Percentiles rank a stretch among this genome's conserved stretches.
Evolutionary conservation across 2,113 vertebrate species (phyloP).

Genomic region (Zapus hudsonius): DNA sequence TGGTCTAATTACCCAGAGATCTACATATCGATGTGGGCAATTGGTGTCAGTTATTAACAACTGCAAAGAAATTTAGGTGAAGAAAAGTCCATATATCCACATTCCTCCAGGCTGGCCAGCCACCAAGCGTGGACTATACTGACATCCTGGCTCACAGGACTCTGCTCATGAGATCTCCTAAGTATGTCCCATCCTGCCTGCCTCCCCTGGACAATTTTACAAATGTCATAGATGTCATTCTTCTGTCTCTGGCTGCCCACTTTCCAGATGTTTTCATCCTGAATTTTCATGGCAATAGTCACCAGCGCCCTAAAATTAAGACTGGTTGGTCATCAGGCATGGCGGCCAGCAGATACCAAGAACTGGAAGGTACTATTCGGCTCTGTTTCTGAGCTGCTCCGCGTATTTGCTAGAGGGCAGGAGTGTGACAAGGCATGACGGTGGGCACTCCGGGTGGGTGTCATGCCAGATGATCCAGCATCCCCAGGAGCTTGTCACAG

Average conservation of each 20-base stretch:
- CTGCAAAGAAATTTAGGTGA: not conserved
- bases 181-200: fast-evolving
- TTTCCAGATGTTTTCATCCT: not conserved
- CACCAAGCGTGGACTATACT: no score
- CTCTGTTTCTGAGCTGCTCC: not conserved
- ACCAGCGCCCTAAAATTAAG: not conserved
- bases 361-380: not conserved
- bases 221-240: no score
- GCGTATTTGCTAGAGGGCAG: no score
- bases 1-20: not conserved
- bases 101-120: not conserved
- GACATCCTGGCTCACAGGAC: not conserved
- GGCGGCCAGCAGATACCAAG: not conserved
- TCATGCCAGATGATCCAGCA: not conserved
- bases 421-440: fast-evolving
- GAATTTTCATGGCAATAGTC: not conserved
- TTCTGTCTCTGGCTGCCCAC: not conserved
- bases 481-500: not conserved
- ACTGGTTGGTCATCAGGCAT: not conserved
- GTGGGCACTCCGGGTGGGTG: no score
- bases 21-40: fast-evolving
- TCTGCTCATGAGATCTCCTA: not conserved
- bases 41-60: not conserved
- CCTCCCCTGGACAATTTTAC: no score
- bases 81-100: not conserved